Base-by-base conservation (phyloP, 2,888 invertebrate genomes). In the Polia nebulosa region DNA sequence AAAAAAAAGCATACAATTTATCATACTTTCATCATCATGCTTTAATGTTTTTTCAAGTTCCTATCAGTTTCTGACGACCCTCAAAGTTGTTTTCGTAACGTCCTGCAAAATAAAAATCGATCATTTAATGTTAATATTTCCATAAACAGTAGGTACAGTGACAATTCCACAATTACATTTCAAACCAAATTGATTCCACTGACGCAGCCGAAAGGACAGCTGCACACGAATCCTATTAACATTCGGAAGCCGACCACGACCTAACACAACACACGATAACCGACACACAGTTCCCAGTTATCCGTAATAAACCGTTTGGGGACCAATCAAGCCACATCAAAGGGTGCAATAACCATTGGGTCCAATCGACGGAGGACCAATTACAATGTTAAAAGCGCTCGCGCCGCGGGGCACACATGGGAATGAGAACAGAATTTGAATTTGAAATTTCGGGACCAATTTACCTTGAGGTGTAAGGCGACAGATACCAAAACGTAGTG, bases 401-500 rank as follows among this genome's bases (percentile, higher is more conserved):
- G 66, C 87, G 94, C 95, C 93, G 84, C 90, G 84, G 93, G 95
- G 92, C 88, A 74, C 92, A 87, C 89, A 87, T 90, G 92, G 94
- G 94, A 91, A 87, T 90, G 92, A 94, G 94, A 91, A 91, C 90
- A 65, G 72, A 87, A 93, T 96, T 96, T 94, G 94, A 95, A 95
- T 95, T 95, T 92, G 92, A 90, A 95, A 94, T 94, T 93, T 93
- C 84, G 93, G 93, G 90, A 93, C 92, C 95, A 95, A 95, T 95
- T 94, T 95, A 92, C 91, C 92, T 93, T 75, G 91, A 92, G 93
- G 93, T 93, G 94, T 91, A 87, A 90, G 88, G 93, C 93, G 95
- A 95, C 95, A 94, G 93, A 92, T 87, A 89, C 90, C 90, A 76
- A 90, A 91, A 89, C 87, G 86, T 85, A 81, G 85, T 83, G 84